Percentiles rank a stretch among this genome's conserved stretches.
Evolutionary conservation across 2,113 vertebrate species (phyloP).

Genomic region (Leptosomus discolor): DNA sequence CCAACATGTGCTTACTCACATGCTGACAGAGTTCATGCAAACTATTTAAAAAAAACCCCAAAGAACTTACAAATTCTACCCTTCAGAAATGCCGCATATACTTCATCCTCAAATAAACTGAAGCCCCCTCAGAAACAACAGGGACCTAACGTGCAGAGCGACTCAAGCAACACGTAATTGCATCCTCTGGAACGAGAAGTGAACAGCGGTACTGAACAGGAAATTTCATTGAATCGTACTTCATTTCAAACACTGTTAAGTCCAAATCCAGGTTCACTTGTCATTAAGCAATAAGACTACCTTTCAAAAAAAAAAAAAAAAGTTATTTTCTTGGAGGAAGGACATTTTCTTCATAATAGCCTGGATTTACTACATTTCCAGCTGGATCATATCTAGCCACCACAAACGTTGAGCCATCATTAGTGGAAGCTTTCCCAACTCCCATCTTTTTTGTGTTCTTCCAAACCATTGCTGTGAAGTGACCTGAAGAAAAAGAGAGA

Average conservation of each 20-base stretch:
- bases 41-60: not conserved
- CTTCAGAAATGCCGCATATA: conserved; percentile 3
- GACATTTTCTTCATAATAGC: conserved; percentile 94
- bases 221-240: not conserved
- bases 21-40: conserved; percentile 21
- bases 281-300: not conserved
- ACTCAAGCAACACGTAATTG: not conserved
- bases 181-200: not conserved
- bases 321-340: conserved; percentile 82
- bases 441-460: conserved; percentile 90
- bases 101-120: not conserved
- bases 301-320: not conserved
- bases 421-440: conserved; percentile 89
- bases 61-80: not conserved
- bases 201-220: not conserved
- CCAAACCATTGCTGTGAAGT: conserved; percentile 99
- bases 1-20: conserved; percentile 32
- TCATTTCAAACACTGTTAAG: not conserved
- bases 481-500: conserved; percentile 75
- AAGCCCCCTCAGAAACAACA: not conserved
- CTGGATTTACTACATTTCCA: conserved; percentile 93
- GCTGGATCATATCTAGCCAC: conserved; percentile 95
- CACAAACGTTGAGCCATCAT: conserved; percentile 93
- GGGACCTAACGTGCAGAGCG: not conserved
- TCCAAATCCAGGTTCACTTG: conserved; percentile 24